phyloP scores from a whole-genome alignment of 1,140 invertebrate genomes.

The Nebria ingens region DNA sequence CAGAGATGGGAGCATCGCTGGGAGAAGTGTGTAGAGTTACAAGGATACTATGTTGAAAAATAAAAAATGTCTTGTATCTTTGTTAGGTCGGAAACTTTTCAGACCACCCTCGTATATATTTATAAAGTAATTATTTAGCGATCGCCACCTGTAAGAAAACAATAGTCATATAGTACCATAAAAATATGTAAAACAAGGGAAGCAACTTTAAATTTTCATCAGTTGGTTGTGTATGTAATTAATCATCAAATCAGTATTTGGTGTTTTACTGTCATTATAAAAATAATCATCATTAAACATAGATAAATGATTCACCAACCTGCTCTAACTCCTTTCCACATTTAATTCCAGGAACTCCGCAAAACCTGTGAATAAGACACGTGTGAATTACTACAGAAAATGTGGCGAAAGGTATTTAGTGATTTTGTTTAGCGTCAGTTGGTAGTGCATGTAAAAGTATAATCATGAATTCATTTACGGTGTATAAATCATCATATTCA shows the following conservation, averaged over 20 bases:
- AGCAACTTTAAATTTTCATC: too few relatives aligned
- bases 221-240: neutral
- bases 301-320: neutral
- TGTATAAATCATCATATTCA: neutral
- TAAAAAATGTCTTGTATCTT: too few relatives aligned
- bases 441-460: neutral
- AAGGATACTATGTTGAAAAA: too few relatives aligned
- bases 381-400: neutral
- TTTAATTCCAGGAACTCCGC: neutral
- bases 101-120: too few relatives aligned
- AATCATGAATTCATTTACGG: neutral
- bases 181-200: too few relatives aligned
- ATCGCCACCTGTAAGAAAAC: too few relatives aligned
- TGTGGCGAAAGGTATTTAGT: neutral
- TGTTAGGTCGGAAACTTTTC: too few relatives aligned
- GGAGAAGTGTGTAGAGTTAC: too few relatives aligned
- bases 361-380: neutral
- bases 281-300: neutral
- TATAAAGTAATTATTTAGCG: too few relatives aligned
- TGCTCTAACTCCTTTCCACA: neutral
- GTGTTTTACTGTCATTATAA: neutral
- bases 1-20: too few relatives aligned
- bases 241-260: neutral
- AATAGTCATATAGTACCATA: too few relatives aligned
- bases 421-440: constrained; percentile 11